Base-by-base conservation (phyloP, 2,113 vertebrate species). In the Varanus salvator region DNA sequence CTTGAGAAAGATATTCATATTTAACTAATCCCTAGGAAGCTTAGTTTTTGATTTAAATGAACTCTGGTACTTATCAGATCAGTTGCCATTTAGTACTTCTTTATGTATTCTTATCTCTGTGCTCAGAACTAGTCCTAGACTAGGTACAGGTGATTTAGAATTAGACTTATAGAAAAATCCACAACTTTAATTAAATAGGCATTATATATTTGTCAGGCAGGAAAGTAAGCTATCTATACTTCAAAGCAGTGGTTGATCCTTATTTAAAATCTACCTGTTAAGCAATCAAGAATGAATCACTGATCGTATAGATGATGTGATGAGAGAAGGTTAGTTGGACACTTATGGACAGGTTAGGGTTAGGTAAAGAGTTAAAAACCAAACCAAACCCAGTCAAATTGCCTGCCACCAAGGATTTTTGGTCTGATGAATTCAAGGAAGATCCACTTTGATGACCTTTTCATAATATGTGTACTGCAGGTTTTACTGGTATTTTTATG, bases 81-180 rank as follows among this genome's bases (percentile, higher is more conserved):
- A 93, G 38, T 68, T 90, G 72, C 71, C 31, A 87, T 27, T 11
- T 94, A 57, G 75, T 87, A 90, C 84, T 31, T 3, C 86, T 90
- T 74, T 90, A 52, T 92, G 31, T 72, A 72, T 9, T 95, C 92
- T 94, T 84, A 92, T 84, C 52, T 89, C 52, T 78, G 23, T 8
- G 89, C 23, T 90, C 29, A 91, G 34, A 90, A 8, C 27, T 68
- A 72, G 88, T 90, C 84, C 31, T 85, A 54, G 90, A 90, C 87
- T 38, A 3, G 44, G 69, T 85, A 78, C 17, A 90, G 80, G 52
- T 90, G 72, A 80, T 80, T 89, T 91, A 80, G 93, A 92, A 90
- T 50, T 23, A 50, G 87, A 80, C 80, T 75, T 80, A 90, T 4
- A 2, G 83, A 11, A 68, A 87, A 83, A 91, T 88, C 77, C 29